Evolutionary conservation across 1,140 invertebrate species (phyloP).

Genomic region (Camponotus floridanus): DNA sequence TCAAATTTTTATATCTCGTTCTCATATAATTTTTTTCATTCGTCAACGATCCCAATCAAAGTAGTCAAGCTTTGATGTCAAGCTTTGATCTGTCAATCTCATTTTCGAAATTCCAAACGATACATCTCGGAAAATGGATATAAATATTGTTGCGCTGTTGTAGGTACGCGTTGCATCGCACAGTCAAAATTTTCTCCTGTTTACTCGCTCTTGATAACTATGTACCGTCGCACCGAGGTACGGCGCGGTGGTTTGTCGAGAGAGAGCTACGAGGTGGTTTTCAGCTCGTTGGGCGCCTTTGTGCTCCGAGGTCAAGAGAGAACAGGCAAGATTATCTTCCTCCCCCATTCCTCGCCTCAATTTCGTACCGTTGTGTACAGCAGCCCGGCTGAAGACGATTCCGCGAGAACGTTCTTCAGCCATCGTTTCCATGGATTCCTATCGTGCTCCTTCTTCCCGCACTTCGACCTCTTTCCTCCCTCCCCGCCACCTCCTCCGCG

Average conservation of each 20-base stretch:
- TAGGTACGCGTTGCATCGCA: background rate
- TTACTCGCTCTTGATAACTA: constrained; percentile 60
- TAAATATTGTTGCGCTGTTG: constrained; percentile 15
- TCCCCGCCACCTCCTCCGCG: background rate
- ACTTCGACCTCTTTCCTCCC: no score
- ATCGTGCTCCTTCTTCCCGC: background rate
- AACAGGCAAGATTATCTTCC: constrained; percentile 62
- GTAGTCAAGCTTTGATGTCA: background rate
- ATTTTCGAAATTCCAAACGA: constrained; percentile 22
- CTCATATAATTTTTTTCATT: background rate
- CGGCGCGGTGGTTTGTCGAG: background rate
- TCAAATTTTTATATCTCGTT: background rate
- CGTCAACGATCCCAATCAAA: background rate
- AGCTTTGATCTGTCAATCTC: constrained; percentile 4
- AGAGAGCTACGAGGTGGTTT: constrained; percentile 46
- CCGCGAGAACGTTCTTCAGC: constrained; percentile 44
- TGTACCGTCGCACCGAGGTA: constrained; percentile 41
- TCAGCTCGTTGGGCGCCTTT: constrained; percentile 67
- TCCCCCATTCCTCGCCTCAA: constrained; percentile 19
- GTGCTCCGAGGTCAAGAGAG: constrained; percentile 69
- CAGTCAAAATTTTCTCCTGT: constrained; percentile 57
- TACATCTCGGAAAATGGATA: background rate
- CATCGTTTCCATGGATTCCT: constrained; percentile 43
- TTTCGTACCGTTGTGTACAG: constrained; percentile 40
- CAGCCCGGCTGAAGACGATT: constrained; percentile 53